A percentile compares a stretch with the other conserved stretches of the same genome.
phyloP scores from a whole-genome alignment of 2,888 invertebrate genomes.

The Bugulina stolonifera region DNA sequence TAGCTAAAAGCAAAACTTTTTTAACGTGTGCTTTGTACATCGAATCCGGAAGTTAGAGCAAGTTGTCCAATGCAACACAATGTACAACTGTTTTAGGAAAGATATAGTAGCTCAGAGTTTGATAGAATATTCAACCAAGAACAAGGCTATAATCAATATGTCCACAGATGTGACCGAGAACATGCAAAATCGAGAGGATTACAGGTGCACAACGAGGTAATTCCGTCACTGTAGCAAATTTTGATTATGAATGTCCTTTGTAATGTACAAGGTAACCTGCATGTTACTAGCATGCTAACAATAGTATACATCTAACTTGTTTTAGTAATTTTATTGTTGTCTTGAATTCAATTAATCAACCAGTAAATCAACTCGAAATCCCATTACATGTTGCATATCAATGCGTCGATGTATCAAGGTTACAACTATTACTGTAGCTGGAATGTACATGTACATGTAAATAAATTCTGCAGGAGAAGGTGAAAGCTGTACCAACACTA shows the following conservation, averaged over 20 bases:
- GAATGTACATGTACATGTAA: neutral
- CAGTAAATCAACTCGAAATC: too few species aligned
- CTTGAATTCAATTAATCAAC: too few species aligned
- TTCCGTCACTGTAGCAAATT: too few species aligned
- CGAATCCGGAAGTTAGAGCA: too few species aligned
- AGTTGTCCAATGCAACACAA: neutral
- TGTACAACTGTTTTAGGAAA: slow-evolving; percentile 32
- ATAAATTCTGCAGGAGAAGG: slow-evolving; percentile 39
- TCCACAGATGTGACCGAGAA: slow-evolving; percentile 50
- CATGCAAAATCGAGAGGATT: slow-evolving; percentile 49
- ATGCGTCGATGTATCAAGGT: neutral
- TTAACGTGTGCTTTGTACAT: too few species aligned
- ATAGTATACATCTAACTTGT: too few species aligned
- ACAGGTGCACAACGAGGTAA: slow-evolving; percentile 46
- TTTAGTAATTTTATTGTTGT: too few species aligned
- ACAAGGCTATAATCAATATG: slow-evolving; percentile 45
- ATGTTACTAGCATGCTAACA: too few species aligned
- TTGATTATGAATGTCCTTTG: too few species aligned
- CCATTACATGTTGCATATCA: too few species aligned
- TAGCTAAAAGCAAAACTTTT: too few species aligned
- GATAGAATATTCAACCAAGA: slow-evolving; percentile 42
- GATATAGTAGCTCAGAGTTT: slow-evolving; percentile 40
- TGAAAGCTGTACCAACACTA: slow-evolving; percentile 44
- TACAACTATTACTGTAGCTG: neutral
- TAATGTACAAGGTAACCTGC: too few species aligned